Base-by-base conservation (phyloP, 1,140 invertebrate genomes). In the Pollicipes pollicipes region DNA sequence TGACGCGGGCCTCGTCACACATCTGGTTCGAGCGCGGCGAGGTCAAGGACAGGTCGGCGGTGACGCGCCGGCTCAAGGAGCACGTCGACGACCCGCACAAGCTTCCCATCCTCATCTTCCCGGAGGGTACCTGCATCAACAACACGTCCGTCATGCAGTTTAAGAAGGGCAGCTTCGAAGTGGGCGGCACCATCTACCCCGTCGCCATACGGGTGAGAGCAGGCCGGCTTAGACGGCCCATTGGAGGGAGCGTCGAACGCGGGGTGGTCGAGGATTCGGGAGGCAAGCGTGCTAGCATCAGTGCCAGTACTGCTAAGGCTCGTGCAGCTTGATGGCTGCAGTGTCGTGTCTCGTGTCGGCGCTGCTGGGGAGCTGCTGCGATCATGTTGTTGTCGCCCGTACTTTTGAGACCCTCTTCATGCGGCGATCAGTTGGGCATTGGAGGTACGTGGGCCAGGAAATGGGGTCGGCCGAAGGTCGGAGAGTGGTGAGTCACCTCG, bases 121-220 rank as follows among this genome's bases (percentile, higher is more conserved):
- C 97, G 0, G 97, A 99, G 83, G 97, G 93, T 30, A 98, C 97
- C 0, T 99, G 96, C 80, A 98, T 99, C 72, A 99, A 99, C 78
- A 99, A 99, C 79, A 99, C 96, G 1, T 96, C 94, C 0, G 97
- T 99, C 0, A 99, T 99, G 96, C 97, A 99, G 83, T 99, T 99
- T 81, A 98, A 98, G 81, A 99, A 98, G 82, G 96, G 96, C 24
- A 97, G 93, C 78, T 99, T 99, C 80, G 97, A 99, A 86, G 93
- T 98, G 64, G 92, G 90, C 17, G 89, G 91, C 71, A 87, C 89
- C 45, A 93, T 98, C 75, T 98, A 98, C 83, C 96, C 96, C 16
- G 95, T 97, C 10, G 95, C 96, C 17, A 97, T 86, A 66, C 86
- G 85, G 77, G 83, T 79, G 24, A 58, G 45, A 73, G 71, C n/a